These are phyloP conservation scores for Sebastes flavidus DNA, from an alignment of 2,797 vertebrate genomes.

Conservation along the genomic window DNA sequence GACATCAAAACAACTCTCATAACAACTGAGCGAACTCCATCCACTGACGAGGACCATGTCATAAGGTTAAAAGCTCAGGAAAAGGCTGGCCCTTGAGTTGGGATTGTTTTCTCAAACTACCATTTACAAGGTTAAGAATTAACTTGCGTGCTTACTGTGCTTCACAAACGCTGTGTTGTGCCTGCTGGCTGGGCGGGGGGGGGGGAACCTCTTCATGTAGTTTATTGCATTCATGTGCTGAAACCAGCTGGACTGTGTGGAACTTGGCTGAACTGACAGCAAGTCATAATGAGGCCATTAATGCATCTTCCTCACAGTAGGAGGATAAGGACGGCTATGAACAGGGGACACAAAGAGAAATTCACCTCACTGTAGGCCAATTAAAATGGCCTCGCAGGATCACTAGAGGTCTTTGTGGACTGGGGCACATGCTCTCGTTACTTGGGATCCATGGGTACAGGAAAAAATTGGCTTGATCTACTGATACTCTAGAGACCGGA, in stretches of 20 bases:
- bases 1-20: not conserved
- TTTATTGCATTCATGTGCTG: slow-evolving; percentile 3
- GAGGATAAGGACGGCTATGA: slow-evolving; percentile 4
- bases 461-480: slow-evolving; percentile 51
- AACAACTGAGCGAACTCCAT: not conserved
- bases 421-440: slow-evolving; percentile 15
- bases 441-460: slow-evolving; percentile 17
- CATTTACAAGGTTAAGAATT: not conserved
- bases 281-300: slow-evolving; percentile 27
- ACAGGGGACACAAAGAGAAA: slow-evolving; percentile 27
- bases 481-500: slow-evolving; percentile 26
- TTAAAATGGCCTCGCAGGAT: slow-evolving; percentile 69
- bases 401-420: slow-evolving; percentile 35
- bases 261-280: slow-evolving; percentile 15
- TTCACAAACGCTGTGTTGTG: not conserved
- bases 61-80: not conserved
- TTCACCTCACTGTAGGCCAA: slow-evolving; percentile 62
- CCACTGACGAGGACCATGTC: not conserved
- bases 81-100: not conserved
- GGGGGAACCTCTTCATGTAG: not conserved
- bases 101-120: not conserved
- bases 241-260: slow-evolving; percentile 14
- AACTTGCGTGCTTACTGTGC: not conserved
- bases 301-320: slow-evolving; percentile 24
- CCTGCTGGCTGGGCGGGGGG: not conserved